Base-by-base conservation (phyloP, 2,797 vertebrate genomes). In the Tenualosa ilisha region DNA sequence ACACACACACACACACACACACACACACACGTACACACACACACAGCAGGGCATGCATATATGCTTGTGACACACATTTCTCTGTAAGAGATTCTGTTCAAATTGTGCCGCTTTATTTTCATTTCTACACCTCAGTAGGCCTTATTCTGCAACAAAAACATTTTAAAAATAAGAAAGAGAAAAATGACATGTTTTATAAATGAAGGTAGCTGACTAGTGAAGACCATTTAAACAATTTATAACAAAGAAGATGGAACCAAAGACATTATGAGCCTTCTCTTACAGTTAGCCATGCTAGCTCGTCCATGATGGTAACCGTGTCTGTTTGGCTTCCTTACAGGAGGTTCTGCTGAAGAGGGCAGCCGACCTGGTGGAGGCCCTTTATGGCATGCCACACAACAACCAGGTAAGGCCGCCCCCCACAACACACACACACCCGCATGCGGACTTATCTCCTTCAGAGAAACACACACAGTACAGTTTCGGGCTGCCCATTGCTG, bases 331-430 rank as follows among this genome's bases (percentile, higher is more conserved):
- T 53, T 53, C 13, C 12, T 53, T 81, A 86, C 87, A 96, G 96
- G 96, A 96, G 81, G 95, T 96, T 79, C 92, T 96, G 84, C 87
- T 96, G 91, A 96, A 96, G 91, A 92, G 95, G 84, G 95, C 96
- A 0, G 96, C 96, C 20, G 96, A 96, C 87, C 46, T 96, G 89
- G 96, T 96, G 43, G 96, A 96, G 88, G 96, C 95, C 0, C 92
- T 96, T 86, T 96, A 96, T n/a, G 96, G 95, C 53, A 94, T 95
- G 95, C 96, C 96, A 1, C 93, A 95, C 91, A 94, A 94, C 81
- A 96, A 96, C 91, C 95, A 96, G 94, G 95, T 96, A 84, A 59
- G 61, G 83, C 5, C 24, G 49, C 22, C 61, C 61, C 61, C n/a
- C 20, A 13, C 65, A 37, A 40, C 65, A 72, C 65, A 72, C 65